These are phyloP conservation scores for Tuta absoluta DNA, from an alignment of 2,888 invertebrate genomes.

Conservation along the genomic window DNA sequence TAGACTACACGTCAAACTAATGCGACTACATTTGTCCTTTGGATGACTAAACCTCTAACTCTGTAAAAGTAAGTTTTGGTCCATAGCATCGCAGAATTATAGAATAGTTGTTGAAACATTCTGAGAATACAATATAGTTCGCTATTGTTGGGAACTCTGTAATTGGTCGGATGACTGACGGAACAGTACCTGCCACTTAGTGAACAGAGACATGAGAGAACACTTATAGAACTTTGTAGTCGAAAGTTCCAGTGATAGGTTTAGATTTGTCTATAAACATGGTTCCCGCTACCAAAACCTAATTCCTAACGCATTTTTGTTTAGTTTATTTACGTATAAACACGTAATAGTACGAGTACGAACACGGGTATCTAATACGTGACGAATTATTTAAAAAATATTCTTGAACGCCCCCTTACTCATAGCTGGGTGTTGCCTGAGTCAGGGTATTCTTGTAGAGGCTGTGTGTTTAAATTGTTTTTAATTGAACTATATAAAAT, in stretches of 20 bases:
- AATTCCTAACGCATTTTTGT: no score
- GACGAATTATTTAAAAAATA: no score
- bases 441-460: no score
- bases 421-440: no score
- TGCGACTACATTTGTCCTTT: neutral
- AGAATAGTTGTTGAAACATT: neutral
- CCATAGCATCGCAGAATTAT: neutral
- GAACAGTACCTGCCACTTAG: slow-evolving; percentile 3
- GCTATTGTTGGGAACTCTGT: neutral
- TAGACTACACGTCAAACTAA: neutral
- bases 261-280: neutral
- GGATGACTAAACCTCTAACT: neutral
- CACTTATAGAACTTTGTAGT: neutral
- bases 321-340: no score
- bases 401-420: no score
- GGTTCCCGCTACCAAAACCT: no score
- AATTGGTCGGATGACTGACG: neutral
- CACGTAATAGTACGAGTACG: no score
- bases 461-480: neutral
- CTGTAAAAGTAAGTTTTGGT: neutral
- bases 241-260: neutral
- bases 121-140: neutral
- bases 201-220: neutral
- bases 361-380: no score
- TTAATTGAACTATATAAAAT: neutral